Base-by-base conservation (phyloP, 2,113 vertebrate genomes). In the Atlantisia rogersi region DNA sequence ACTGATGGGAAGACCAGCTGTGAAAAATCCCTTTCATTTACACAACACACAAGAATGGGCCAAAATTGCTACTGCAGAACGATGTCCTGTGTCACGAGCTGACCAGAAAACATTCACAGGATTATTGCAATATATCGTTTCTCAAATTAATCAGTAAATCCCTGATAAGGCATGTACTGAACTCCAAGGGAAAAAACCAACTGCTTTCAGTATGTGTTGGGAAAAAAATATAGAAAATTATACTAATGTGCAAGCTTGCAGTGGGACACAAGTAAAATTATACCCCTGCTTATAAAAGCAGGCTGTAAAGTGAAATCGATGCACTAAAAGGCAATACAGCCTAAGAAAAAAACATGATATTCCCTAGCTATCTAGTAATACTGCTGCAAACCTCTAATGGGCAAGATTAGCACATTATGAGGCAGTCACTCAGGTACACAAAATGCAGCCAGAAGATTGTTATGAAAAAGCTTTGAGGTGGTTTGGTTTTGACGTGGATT, bases 1-100 rank as follows among this genome's bases (percentile, higher is more conserved):
- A 68, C 63, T 77, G 84, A 93, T 86, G 71, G 55, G 92, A 96
- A 96, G 93, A 62, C 94, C 96, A 97, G 89, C 92, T 96, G 92
- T 93, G 94, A 96, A 96, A 46, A 96, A 96, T 79, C 1, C 1
- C 92, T 96, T 65, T 64, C 55, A 73, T 96, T 95, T 84, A 80
- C 74, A 90, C 71, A 52, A 86, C 8, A 3, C 42, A 82, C 9
- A 24, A 37, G 84, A 94, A 94, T 2, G 31, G 91, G 76, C 62
- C 92, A 88, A 92, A 89, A 92, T 31, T 6, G 39, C 55, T 91
- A 28, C 96, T 85, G 82, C 63, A 24, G 68, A 87, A 60, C 46
- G 40, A 90, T 69, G 75, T 79, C 64, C 75, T 60, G 50, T 52
- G 55, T 82, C 70, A 74, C 70, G 28, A 67, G 59, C 21, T 25